phyloP scores from a whole-genome alignment of 2,888 invertebrate genomes.

The Bugula neritina region DNA sequence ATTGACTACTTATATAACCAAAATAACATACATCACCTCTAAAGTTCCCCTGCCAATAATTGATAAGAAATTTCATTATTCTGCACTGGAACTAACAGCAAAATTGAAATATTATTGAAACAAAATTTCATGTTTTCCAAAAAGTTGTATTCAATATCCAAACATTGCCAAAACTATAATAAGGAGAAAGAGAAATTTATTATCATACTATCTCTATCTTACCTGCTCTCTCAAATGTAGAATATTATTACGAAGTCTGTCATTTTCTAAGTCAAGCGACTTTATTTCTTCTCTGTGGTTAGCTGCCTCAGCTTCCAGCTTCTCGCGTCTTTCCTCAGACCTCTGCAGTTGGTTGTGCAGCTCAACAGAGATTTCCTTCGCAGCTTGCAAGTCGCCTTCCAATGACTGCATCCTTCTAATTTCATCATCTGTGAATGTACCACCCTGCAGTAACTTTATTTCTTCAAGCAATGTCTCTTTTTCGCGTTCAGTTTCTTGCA shows the following conservation, averaged over 20 bases:
- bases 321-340: constrained; percentile 23
- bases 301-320: neutral
- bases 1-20: too few relatives aligned
- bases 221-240: constrained; percentile 15
- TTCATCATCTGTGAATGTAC: constrained; percentile 19
- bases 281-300: neutral
- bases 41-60: too few relatives aligned
- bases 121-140: too few relatives aligned
- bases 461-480: constrained; percentile 21
- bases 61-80: too few relatives aligned
- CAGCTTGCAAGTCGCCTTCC: constrained; percentile 13
- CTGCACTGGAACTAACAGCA: too few relatives aligned
- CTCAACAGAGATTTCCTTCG: constrained; percentile 23
- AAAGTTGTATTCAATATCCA: too few relatives aligned
- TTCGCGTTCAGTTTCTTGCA: constrained; percentile 19
- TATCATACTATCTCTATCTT: neutral
- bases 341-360: constrained; percentile 7
- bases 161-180: too few relatives aligned
- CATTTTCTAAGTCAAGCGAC: neutral
- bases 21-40: too few relatives aligned
- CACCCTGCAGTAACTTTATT: constrained; percentile 17
- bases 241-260: constrained; percentile 6
- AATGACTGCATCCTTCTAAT: constrained; percentile 12
- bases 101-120: too few relatives aligned
- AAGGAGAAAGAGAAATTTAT: too few relatives aligned